These are phyloP conservation scores for Loriculus beryllinus DNA, from an alignment of 2,797 vertebrate genomes.

Conservation along the genomic window DNA sequence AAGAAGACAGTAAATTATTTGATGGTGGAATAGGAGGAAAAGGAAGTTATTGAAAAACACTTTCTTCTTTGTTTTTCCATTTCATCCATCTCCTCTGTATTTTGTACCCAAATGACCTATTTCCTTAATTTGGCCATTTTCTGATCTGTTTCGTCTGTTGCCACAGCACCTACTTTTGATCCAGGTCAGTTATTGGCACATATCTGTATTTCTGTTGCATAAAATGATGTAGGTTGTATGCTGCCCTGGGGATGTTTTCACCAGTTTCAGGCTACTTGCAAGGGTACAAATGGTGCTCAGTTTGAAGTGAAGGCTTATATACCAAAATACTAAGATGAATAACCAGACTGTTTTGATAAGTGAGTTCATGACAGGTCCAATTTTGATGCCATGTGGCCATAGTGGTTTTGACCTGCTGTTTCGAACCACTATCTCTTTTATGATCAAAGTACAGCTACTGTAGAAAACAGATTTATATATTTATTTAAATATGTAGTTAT, in stretches of 20 bases:
- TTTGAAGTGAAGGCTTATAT: not conserved
- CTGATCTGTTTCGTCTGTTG: not conserved
- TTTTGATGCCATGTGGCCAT: not conserved
- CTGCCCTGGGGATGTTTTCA: not conserved
- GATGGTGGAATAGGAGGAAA: not conserved
- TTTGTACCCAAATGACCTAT: not conserved
- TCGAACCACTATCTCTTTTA: not conserved
- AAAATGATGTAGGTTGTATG: not conserved
- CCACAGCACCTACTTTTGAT: not conserved
- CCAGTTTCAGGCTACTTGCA: not conserved
- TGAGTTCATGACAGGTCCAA: not conserved
- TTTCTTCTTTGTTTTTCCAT: not conserved
- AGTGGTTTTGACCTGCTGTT: not conserved
- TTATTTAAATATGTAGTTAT: not conserved
- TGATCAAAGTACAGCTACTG: not conserved
- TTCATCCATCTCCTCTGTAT: not conserved
- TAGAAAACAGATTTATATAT: not conserved
- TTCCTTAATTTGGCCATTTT: not conserved
- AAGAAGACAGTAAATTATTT: not conserved
- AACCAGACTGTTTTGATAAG: not conserved
- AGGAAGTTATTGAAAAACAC: not conserved
- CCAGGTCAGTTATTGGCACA: not conserved
- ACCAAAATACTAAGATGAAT: not conserved
- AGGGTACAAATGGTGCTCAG: not conserved
- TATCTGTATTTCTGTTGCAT: not conserved